These are phyloP conservation scores for Heteromurus nitidus DNA, from an alignment of 2,888 invertebrate genomes.

Conservation along the genomic window DNA sequence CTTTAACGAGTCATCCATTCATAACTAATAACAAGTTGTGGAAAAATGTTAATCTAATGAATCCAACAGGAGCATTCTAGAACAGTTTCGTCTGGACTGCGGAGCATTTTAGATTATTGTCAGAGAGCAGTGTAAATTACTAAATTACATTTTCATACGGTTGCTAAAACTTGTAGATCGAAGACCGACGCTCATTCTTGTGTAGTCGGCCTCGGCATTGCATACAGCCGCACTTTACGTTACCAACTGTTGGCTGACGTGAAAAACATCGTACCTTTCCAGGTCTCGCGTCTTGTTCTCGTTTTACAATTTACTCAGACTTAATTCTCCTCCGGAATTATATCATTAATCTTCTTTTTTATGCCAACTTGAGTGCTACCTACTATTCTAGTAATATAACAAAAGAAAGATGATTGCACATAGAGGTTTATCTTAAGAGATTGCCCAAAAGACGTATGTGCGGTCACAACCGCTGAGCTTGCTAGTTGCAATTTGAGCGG, in stretches of 20 bases:
- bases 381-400: too few species aligned
- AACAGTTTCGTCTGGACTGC: too few species aligned
- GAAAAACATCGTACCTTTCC: not conserved
- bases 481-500: not conserved
- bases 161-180: too few species aligned
- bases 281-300: not conserved
- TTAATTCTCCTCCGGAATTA: conserved; percentile 34
- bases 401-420: not conserved
- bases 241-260: too few species aligned
- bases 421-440: not conserved
- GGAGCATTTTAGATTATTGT: conserved; percentile 29
- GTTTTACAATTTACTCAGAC: not conserved
- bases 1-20: conserved; percentile 33
- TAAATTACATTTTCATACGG: not conserved
- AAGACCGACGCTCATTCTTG: too few species aligned
- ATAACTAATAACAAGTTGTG: conserved; percentile 44
- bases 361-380: too few species aligned
- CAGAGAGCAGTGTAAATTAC: conserved; percentile 26
- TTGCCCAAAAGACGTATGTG: too few species aligned
- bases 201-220: too few species aligned
- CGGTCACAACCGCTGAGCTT: not conserved
- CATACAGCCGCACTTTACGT: too few species aligned
- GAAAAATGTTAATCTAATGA: conserved; percentile 44
- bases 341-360: conserved; percentile 44
- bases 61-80: not conserved